Percentiles rank a stretch among this genome's conserved stretches.
These are phyloP conservation scores for Malacosoma neustria DNA, from an alignment of 2,888 invertebrate species.

Conservation along the genomic window DNA sequence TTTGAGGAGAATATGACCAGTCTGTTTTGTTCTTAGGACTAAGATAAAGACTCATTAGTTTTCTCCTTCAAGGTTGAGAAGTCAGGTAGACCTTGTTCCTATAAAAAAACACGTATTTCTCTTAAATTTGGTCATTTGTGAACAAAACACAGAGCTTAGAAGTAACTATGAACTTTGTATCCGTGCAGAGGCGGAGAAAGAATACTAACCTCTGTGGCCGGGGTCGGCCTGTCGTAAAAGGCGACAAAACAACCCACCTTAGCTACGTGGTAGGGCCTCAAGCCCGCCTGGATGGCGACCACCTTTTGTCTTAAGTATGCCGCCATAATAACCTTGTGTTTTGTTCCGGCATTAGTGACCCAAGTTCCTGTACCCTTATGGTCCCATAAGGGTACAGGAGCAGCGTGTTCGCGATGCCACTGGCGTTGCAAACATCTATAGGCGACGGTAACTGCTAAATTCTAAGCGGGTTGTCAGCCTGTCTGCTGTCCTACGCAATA, in stretches of 20 bases:
- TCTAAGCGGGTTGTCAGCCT: not conserved
- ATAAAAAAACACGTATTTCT: too few relatives aligned
- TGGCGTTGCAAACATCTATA: not conserved
- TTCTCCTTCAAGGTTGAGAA: too few relatives aligned
- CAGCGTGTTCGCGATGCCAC: not conserved
- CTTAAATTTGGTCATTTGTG: too few relatives aligned
- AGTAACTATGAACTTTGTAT: not conserved
- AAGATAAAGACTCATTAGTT: too few relatives aligned
- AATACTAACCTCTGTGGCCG: too few relatives aligned
- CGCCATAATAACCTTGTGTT: not conserved
- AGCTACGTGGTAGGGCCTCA: not conserved
- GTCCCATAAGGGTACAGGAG: too few relatives aligned
- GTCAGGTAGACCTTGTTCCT: too few relatives aligned
- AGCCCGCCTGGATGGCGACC: not conserved
- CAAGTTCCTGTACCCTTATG: not conserved
- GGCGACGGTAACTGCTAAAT: not conserved
- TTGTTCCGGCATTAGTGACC: not conserved
- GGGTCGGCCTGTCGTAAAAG: too few relatives aligned
- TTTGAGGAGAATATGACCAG: too few relatives aligned
- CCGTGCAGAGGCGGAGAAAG: not conserved
- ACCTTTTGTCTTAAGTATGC: not conserved
- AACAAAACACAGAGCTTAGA: too few relatives aligned
- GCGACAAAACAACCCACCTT: not conserved
- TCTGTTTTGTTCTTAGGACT: too few relatives aligned
- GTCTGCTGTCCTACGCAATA: not conserved